phyloP scores from a whole-genome alignment of 1,140 invertebrate genomes.

The Oppia nitens region DNA sequence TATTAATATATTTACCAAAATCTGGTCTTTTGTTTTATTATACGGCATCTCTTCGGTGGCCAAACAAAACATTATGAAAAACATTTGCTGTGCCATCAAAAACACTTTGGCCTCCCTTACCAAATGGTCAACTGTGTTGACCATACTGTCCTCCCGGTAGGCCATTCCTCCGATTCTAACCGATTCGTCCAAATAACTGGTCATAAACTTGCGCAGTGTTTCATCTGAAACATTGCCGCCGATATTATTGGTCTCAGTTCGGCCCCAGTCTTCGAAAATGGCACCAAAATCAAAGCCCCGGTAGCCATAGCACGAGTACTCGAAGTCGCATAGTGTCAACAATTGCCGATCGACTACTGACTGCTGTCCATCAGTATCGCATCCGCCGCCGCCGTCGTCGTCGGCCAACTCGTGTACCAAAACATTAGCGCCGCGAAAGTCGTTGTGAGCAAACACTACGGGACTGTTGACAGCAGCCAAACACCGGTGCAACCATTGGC shows the following conservation, averaged over 20 bases:
- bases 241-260: background rate
- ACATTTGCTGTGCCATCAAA: background rate
- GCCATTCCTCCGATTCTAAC: background rate
- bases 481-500: background rate
- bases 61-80: background rate
- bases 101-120: background rate
- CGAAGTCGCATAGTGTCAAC: background rate
- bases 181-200: background rate
- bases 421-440: background rate
- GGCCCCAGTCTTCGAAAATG: background rate
- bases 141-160: background rate
- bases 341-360: background rate
- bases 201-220: background rate
- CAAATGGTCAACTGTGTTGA: background rate
- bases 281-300: background rate
- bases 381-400: background rate
- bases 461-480: background rate
- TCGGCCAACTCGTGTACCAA: background rate
- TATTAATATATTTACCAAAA: background rate
- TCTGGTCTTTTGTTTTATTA: background rate
- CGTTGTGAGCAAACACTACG: background rate
- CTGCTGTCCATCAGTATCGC: no score
- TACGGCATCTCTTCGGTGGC: background rate
- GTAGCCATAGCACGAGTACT: background rate
- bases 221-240: background rate